Evolutionary conservation across 2,113 vertebrate genomes (phyloP).

Genomic region (Turnix velox): DNA sequence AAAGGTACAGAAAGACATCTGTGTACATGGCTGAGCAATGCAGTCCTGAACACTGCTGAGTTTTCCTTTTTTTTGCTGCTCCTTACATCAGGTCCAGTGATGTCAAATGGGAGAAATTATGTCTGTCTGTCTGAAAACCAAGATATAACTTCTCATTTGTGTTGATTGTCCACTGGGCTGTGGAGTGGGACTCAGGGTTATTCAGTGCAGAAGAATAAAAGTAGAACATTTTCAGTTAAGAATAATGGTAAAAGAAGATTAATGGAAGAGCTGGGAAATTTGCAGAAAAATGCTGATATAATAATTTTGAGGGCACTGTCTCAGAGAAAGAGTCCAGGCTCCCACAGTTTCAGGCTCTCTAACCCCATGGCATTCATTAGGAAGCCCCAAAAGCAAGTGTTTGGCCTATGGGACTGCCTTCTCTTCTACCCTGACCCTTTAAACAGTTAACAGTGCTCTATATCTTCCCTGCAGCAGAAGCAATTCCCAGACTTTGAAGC

Average conservation of each 20-base stretch:
- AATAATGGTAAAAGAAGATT: conserved; percentile 21
- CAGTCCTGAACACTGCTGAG: neutral
- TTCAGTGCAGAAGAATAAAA: neutral
- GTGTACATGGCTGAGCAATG: neutral
- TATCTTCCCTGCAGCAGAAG: conserved; percentile 44
- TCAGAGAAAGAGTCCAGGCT: neutral
- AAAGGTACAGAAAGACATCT: neutral
- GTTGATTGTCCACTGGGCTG: neutral
- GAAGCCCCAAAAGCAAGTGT: neutral
- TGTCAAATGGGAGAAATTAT: neutral
- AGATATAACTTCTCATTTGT: neutral
- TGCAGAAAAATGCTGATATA: neutral
- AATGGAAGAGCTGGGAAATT: neutral
- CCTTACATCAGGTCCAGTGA: neutral
- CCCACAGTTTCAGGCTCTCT: neutral
- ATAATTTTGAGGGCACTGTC: neutral
- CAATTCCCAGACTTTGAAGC: conserved; percentile 63
- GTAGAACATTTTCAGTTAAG: conserved; percentile 3
- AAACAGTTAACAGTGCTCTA: conserved; percentile 27
- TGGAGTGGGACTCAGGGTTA: neutral
- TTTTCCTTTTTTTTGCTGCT: conserved; percentile 1
- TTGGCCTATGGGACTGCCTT: neutral
- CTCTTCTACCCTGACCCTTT: neutral
- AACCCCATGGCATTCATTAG: neutral
- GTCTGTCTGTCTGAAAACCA: neutral